phyloP scores from a whole-genome alignment of 2,888 invertebrate genomes.

The Crepidodera aurea region DNA sequence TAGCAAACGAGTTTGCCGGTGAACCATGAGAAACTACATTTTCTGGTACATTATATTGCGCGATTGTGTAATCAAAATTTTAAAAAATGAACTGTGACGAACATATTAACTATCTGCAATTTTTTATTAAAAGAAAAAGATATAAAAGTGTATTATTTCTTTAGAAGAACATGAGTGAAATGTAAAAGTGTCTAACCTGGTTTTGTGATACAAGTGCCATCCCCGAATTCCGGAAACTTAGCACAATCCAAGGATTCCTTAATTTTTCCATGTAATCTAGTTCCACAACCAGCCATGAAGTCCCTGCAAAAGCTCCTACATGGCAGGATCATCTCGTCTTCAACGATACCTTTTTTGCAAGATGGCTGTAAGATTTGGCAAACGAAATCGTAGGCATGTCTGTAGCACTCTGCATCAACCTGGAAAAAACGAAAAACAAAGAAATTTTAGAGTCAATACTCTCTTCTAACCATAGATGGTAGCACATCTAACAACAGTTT shows the following conservation, averaged over 20 bases:
- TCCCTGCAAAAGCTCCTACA: slow-evolving; percentile 87
- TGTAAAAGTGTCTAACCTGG: no score
- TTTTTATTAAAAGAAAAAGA: no score
- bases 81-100: no score
- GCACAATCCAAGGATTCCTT: slow-evolving; percentile 79
- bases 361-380: slow-evolving; percentile 87
- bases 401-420: slow-evolving; percentile 91
- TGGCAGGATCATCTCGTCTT: slow-evolving; percentile 71
- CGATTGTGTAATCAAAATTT: no score
- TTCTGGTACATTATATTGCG: no score
- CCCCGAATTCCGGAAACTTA: slow-evolving; percentile 80
- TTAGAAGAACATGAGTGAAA: no score
- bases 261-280: slow-evolving; percentile 74
- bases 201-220: slow-evolving; percentile 77
- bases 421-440: slow-evolving; percentile 60
- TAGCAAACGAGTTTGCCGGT: background rate
- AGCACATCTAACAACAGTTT: no score
- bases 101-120: no score
- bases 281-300: slow-evolving; percentile 84
- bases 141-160: no score
- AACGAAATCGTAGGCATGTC: slow-evolving; percentile 87
- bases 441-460: no score
- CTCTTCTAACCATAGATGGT: no score
- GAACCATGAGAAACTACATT: background rate
- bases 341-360: slow-evolving; percentile 65